These are phyloP conservation scores for Caenorhabditis becei DNA, from an alignment of 2,888 invertebrate species.

Conservation along the genomic window DNA sequence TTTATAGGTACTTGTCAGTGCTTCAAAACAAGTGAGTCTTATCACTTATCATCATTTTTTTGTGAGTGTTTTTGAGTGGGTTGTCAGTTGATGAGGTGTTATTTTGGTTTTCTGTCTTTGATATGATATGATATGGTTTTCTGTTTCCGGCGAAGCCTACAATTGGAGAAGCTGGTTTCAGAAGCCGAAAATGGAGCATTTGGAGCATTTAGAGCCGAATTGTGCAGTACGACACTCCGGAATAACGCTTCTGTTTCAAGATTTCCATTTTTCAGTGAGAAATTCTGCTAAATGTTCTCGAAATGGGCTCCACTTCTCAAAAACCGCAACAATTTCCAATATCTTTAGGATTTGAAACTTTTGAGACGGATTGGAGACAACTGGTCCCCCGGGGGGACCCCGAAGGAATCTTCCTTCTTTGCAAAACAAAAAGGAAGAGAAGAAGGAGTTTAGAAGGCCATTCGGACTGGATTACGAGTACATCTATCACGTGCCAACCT, in stretches of 20 bases:
- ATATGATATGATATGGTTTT: too few species aligned
- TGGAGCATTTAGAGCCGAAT: too few species aligned
- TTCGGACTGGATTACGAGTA: slow-evolving; percentile 28
- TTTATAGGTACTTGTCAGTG: neutral
- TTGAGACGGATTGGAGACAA: slow-evolving; percentile 30
- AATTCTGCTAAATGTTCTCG: too few species aligned
- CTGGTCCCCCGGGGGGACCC: slow-evolving; percentile 48
- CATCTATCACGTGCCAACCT: slow-evolving; percentile 9
- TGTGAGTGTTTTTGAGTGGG: slow-evolving; percentile 34
- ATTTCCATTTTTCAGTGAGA: too few species aligned
- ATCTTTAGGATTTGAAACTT: slow-evolving; percentile 31
- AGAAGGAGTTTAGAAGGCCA: slow-evolving; percentile 32
- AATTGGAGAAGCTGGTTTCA: too few species aligned
- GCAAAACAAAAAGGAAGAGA: slow-evolving; percentile 25
- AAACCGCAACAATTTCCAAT: neutral
- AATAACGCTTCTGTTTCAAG: too few species aligned
- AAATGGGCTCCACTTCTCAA: neutral
- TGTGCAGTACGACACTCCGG: too few species aligned
- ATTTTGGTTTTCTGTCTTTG: neutral
- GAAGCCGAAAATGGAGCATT: too few species aligned
- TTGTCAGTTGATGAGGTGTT: neutral
- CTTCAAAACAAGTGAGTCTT: slow-evolving; percentile 24
- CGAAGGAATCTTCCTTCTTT: slow-evolving; percentile 35
- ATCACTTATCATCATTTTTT: slow-evolving; percentile 31
- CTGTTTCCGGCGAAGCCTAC: slow-evolving; percentile 1